Evolutionary conservation across 2,888 invertebrate genomes (phyloP).

Genomic region (Rotaria macrura): DNA sequence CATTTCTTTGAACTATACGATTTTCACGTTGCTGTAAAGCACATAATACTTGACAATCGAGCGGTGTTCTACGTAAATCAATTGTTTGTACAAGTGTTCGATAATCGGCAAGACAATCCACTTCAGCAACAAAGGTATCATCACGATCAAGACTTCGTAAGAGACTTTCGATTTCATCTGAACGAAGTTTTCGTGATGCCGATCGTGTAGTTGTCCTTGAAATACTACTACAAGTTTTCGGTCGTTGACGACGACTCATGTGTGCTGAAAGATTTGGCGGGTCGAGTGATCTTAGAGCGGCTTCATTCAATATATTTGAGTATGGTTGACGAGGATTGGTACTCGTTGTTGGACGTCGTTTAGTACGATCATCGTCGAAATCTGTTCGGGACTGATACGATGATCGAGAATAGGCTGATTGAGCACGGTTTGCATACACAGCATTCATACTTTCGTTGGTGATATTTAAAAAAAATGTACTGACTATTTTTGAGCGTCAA

Average conservation of each 20-base stretch:
- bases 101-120: constrained; percentile 9
- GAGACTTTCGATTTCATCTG: not conserved
- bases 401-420: not conserved
- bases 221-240: not conserved
- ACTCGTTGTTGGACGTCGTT: not conserved
- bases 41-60: not conserved
- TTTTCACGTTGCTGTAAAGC: constrained; percentile 18
- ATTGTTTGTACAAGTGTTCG: not conserved
- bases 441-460: not conserved
- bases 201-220: not conserved
- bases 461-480: too few relatives aligned
- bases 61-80: not conserved
- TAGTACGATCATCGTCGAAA: not conserved
- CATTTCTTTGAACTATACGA: not conserved
- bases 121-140: not conserved
- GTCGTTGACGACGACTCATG: not conserved
- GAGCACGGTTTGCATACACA: not conserved
- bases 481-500: not conserved
- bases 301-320: not conserved
- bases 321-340: not conserved
- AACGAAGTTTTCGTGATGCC: not conserved
- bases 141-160: not conserved
- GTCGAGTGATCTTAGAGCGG: not conserved
- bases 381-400: not conserved
- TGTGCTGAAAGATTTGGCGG: not conserved